These are phyloP conservation scores for Parauchenoglanis ngamensis DNA, from an alignment of 2,797 vertebrate genomes.

Conservation along the genomic window DNA sequence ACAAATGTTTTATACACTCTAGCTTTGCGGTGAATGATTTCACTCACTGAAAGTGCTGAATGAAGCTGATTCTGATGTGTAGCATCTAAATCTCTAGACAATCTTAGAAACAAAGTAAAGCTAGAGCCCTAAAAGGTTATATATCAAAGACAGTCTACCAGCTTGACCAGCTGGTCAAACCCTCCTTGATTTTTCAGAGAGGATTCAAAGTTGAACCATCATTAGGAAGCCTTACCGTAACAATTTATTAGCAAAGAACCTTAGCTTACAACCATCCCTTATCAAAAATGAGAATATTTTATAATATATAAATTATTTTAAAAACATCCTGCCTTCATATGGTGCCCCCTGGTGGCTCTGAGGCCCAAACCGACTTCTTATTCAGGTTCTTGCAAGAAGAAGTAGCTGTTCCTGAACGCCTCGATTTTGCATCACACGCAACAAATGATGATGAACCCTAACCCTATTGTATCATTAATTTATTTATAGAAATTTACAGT, in stretches of 20 bases:
- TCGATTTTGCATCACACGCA: neutral
- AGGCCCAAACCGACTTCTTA: neutral
- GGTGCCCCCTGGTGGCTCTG: neutral
- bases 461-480: neutral
- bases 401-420: neutral
- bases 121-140: neutral
- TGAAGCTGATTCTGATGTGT: neutral
- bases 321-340: neutral
- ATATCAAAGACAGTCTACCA: neutral
- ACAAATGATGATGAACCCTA: neutral
- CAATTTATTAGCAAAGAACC: neutral
- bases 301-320: neutral
- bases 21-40: neutral
- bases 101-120: neutral
- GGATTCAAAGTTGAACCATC: neutral
- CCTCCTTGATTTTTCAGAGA: neutral
- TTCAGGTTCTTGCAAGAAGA: neutral
- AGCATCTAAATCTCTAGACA: neutral
- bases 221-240: neutral
- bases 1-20: neutral
- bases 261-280: neutral
- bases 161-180: neutral
- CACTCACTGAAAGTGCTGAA: neutral
- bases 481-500: neutral
- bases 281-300: too few species aligned